A percentile compares a stretch with the other conserved stretches of the same genome.
These are phyloP conservation scores for Ophion ellenae DNA, from an alignment of 2,888 invertebrate genomes.

Conservation along the genomic window DNA sequence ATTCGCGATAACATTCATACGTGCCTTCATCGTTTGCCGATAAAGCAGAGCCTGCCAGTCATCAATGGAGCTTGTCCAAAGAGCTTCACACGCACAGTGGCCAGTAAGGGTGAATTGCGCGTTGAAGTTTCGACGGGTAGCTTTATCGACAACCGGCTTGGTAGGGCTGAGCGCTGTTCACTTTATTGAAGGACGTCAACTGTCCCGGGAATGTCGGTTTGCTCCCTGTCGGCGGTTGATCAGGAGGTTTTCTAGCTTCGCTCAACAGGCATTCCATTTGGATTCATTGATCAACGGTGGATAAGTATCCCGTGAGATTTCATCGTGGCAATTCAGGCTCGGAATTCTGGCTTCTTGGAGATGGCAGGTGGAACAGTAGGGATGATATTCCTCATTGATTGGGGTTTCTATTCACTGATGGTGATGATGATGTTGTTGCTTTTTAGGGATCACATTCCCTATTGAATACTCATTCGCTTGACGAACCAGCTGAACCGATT, in stretches of 20 bases:
- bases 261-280: not conserved
- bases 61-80: not conserved
- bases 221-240: not conserved
- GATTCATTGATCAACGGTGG: not conserved
- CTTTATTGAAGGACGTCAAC: not conserved
- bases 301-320: not conserved
- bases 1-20: not conserved
- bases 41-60: conserved; percentile 27
- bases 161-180: not conserved
- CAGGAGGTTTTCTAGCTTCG: not conserved
- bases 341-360: not conserved
- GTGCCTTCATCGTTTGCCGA: not conserved
- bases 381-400: not conserved
- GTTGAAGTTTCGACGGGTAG: conserved; percentile 35
- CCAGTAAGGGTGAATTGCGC: conserved; percentile 71
- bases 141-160: not conserved
- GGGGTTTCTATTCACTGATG: not conserved
- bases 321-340: not conserved
- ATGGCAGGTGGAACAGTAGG: not conserved
- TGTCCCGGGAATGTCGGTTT: not conserved
- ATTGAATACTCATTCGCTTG: not conserved
- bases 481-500: not conserved
- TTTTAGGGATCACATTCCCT: not conserved
- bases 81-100: conserved; percentile 14
- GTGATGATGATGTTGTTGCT: not conserved